A percentile compares a stretch with the other conserved stretches of the same genome.
These are phyloP conservation scores for Ellobium chinense DNA, from an alignment of 2,888 invertebrate species.

Conservation along the genomic window DNA sequence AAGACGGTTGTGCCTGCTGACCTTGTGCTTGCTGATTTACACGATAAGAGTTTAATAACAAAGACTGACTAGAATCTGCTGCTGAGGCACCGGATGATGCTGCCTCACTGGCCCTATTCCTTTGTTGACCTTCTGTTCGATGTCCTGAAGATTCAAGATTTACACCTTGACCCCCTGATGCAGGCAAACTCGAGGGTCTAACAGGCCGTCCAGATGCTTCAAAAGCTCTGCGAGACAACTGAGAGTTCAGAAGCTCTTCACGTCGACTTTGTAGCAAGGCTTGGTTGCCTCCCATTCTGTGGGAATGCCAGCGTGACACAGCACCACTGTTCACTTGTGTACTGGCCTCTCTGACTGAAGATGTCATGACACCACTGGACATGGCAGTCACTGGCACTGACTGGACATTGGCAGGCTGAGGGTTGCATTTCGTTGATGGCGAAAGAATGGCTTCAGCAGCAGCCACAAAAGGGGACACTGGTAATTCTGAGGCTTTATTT, in stretches of 20 bases:
- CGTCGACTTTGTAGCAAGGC: slow-evolving; percentile 34
- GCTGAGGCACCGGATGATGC: background rate
- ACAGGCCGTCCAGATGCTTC: background rate
- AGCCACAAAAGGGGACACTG: slow-evolving; percentile 6
- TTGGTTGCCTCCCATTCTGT: slow-evolving; percentile 42
- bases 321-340: slow-evolving; percentile 22
- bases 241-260: slow-evolving; percentile 33
- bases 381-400: background rate
- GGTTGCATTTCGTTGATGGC: background rate
- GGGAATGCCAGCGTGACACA: slow-evolving; percentile 25
- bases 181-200: slow-evolving; percentile 21
- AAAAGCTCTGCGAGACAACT: background rate
- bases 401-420: background rate
- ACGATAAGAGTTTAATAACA: slow-evolving; percentile 15
- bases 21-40: background rate
- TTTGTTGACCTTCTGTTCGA: background rate
- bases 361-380: background rate
- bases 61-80: slow-evolving; percentile 3
- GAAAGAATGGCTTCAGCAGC: slow-evolving; percentile 22
- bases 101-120: background rate
- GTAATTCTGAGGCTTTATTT: background rate
- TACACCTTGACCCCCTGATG: background rate
- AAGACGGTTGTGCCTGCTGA: slow-evolving; percentile 5
- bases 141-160: background rate
- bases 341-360: slow-evolving; percentile 30